phyloP scores from a whole-genome alignment of 1,140 invertebrate species.

The Phthorimaea operculella region DNA sequence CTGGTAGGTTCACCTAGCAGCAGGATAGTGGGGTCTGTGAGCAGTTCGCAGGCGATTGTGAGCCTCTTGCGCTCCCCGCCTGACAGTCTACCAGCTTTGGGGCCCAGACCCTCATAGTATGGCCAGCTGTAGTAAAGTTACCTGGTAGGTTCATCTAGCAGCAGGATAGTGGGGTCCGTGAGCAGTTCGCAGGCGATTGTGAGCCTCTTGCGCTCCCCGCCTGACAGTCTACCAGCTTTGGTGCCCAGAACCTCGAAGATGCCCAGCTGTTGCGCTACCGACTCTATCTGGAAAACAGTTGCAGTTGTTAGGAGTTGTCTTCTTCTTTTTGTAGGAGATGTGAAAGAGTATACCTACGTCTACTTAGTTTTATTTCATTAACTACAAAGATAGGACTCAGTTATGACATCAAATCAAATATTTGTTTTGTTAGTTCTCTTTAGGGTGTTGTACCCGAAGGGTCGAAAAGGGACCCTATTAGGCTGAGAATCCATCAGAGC shows the following conservation, averaged over 20 bases:
- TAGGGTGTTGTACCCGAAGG: too few species aligned
- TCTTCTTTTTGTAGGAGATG: too few species aligned
- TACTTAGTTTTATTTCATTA: too few species aligned
- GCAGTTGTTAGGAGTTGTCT: too few species aligned
- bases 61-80: constrained; percentile 88
- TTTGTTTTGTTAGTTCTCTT: too few species aligned
- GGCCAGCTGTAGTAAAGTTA: constrained; percentile 21
- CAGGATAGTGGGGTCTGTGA: constrained; percentile 32
- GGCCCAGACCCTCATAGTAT: constrained; percentile 56
- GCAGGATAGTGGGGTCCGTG: constrained; percentile 79
- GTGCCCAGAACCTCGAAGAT: constrained; percentile 73
- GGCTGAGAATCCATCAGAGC: too few species aligned
- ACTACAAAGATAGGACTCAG: too few species aligned
- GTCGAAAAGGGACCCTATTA: too few species aligned
- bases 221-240: constrained; percentile 75
- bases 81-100: constrained; percentile 74
- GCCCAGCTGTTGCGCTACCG: constrained; percentile 70
- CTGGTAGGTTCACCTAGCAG: constrained; percentile 62
- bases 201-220: constrained; percentile 86
- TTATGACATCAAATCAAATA: too few species aligned
- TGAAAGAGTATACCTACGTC: too few species aligned
- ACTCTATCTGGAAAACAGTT: constrained; percentile 63
- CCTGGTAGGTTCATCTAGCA: constrained; percentile 78
- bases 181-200: constrained; percentile 87
- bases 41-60: constrained; percentile 84